Conservation (phyloP, 2,888 invertebrate genomes). For the Archips crataeganus region DNA sequence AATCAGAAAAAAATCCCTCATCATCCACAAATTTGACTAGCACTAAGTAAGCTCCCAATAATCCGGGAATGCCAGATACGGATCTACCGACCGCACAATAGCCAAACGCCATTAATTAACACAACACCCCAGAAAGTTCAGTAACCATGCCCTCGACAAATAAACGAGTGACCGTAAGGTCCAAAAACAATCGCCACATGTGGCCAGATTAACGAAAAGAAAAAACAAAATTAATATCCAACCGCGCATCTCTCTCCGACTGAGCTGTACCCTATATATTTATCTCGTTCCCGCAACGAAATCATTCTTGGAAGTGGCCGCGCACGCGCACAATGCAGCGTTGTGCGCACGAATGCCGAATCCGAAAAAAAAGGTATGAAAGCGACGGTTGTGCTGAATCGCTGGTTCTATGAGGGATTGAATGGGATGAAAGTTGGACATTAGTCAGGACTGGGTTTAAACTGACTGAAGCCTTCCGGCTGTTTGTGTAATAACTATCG, state of each 20-base stretch:
- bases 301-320: conserved; percentile 82
- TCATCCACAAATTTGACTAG: not conserved
- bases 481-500: not conserved
- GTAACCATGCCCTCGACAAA: conserved; percentile 64
- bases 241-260: conserved; percentile 53
- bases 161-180: conserved; percentile 78
- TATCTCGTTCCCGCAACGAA: conserved; percentile 68
- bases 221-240: conserved; percentile 77
- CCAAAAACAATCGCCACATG: conserved; percentile 85
- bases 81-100: conserved; percentile 53
- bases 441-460: not conserved
- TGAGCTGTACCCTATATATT: conserved; percentile 41
- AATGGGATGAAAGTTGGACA: conserved; percentile 12
- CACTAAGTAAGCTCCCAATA: not conserved
- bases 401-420: conserved; percentile 44
- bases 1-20: not conserved
- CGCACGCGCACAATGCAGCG: conserved; percentile 82
- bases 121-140: conserved; percentile 75
- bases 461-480: not conserved
- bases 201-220: conserved; percentile 83
- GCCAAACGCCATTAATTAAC: conserved; percentile 77
- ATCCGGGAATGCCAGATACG: conserved; percentile 25
- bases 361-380: conserved; percentile 68
- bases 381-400: conserved; percentile 68
- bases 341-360: conserved; percentile 79